Conservation (phyloP, 1,140 invertebrate species). For the Pectinophora gossypiella region DNA sequence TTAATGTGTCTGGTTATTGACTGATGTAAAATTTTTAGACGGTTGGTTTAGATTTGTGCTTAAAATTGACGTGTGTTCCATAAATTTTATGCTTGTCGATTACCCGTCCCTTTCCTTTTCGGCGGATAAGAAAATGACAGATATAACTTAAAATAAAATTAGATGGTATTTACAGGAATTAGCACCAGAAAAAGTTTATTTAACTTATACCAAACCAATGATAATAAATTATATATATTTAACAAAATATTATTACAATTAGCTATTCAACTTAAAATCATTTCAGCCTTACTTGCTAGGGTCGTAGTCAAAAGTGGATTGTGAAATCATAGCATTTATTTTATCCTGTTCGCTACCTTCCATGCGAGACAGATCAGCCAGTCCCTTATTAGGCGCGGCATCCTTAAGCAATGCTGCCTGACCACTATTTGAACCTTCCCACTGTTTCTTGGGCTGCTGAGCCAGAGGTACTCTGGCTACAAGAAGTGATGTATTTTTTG, state of each 20-base stretch:
- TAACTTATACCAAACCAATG: too few species aligned
- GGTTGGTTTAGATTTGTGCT: too few species aligned
- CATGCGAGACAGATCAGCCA: slow-evolving; percentile 90
- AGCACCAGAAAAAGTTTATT: too few species aligned
- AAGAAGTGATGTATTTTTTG: slow-evolving; percentile 98
- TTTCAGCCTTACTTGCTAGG: slow-evolving; percentile 89
- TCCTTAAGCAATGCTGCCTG: slow-evolving; percentile 58
- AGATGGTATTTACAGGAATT: too few species aligned
- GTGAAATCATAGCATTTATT: slow-evolving; percentile 97
- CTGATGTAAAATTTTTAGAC: too few species aligned
- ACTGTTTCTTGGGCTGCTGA: slow-evolving; percentile 84
- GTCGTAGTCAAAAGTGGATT: slow-evolving; percentile 97
- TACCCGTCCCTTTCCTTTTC: too few species aligned
- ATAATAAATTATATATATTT: too few species aligned
- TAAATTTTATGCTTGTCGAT: too few species aligned
- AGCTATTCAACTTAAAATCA: neutral
- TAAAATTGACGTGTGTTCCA: too few species aligned
- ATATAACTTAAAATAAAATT: too few species aligned
- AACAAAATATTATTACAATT: neutral
- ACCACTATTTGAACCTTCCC: slow-evolving; percentile 76
- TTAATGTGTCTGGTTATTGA: too few species aligned
- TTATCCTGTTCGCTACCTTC: slow-evolving; percentile 97
- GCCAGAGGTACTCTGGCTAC: slow-evolving; percentile 92
- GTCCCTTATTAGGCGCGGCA: slow-evolving; percentile 76
- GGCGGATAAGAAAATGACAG: too few species aligned